Evolutionary conservation across 2,888 invertebrate genomes (phyloP).

Genomic region (Drosophila anomelani): DNA sequence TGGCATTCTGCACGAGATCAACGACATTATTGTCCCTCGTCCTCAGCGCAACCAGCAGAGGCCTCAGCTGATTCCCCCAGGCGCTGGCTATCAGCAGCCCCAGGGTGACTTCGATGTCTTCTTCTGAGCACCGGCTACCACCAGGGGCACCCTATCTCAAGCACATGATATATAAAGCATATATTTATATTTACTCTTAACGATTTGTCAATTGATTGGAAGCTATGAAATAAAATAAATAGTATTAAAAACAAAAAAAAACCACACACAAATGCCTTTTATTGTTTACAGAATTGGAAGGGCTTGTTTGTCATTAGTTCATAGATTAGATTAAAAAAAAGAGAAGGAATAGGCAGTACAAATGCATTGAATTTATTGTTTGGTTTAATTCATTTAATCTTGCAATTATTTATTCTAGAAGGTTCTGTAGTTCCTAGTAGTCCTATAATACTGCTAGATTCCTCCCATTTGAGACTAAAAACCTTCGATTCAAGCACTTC

Average conservation of each 20-base stretch:
- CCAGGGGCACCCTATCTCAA: constrained; percentile 30
- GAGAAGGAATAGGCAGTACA: background rate
- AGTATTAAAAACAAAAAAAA: constrained; percentile 42
- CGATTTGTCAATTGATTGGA: constrained; percentile 59
- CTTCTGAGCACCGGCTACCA: constrained; percentile 58
- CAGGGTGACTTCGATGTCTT: constrained; percentile 70
- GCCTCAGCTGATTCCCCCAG: constrained; percentile 56
- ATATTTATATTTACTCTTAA: constrained; percentile 70
- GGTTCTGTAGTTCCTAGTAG: background rate
- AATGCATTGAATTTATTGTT: background rate
- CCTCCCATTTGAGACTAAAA: background rate
- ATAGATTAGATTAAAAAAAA: constrained; percentile 3
- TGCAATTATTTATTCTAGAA: background rate
- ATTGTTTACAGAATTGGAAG: background rate
- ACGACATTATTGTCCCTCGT: constrained; percentile 82
- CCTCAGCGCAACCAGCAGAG: constrained; percentile 53
- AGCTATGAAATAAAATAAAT: constrained; percentile 59
- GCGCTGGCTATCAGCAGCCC: constrained; percentile 58
- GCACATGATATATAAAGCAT: constrained; percentile 39
- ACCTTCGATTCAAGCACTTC: background rate
- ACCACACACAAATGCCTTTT: background rate
- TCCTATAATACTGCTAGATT: background rate
- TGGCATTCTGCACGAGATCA: constrained; percentile 84
- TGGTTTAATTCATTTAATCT: background rate
- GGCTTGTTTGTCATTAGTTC: background rate